These are phyloP conservation scores for Neodiprion lecontei DNA, from an alignment of 1,140 invertebrate species.

Conservation along the genomic window DNA sequence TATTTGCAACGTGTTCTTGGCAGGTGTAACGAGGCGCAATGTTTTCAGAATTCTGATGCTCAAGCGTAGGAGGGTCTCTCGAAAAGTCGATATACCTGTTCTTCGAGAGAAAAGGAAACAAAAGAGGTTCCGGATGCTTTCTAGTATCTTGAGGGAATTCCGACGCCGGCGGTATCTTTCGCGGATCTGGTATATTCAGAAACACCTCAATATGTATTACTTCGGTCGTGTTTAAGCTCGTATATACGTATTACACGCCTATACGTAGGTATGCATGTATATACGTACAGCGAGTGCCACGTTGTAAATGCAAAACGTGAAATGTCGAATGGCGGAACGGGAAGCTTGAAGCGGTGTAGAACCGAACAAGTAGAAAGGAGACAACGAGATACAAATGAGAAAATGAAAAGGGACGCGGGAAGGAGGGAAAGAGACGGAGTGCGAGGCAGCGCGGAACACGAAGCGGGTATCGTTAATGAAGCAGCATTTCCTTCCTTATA, in stretches of 20 bases:
- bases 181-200: not conserved
- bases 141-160: not conserved
- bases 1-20: too few relatives aligned
- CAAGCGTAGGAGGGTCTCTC: not conserved
- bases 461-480: not conserved
- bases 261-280: too few relatives aligned
- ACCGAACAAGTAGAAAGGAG: not conserved
- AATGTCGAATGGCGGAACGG: not conserved
- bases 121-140: not conserved
- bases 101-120: not conserved
- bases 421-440: not conserved
- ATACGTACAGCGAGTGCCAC: not conserved
- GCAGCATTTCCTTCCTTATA: not conserved
- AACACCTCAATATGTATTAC: not conserved
- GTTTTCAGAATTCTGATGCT: too few relatives aligned
- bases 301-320: not conserved
- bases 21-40: too few relatives aligned
- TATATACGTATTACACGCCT: not conserved
- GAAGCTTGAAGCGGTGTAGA: not conserved
- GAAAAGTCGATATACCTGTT: not conserved
- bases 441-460: not conserved
- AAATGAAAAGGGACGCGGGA: not conserved
- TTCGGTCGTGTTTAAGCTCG: not conserved
- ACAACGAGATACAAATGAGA: not conserved
- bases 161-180: not conserved